Evolutionary conservation across 2,113 vertebrate genomes (phyloP), one percentile per base, ranked within the genome.

Genomic region (Sylvietta virens): DNA sequence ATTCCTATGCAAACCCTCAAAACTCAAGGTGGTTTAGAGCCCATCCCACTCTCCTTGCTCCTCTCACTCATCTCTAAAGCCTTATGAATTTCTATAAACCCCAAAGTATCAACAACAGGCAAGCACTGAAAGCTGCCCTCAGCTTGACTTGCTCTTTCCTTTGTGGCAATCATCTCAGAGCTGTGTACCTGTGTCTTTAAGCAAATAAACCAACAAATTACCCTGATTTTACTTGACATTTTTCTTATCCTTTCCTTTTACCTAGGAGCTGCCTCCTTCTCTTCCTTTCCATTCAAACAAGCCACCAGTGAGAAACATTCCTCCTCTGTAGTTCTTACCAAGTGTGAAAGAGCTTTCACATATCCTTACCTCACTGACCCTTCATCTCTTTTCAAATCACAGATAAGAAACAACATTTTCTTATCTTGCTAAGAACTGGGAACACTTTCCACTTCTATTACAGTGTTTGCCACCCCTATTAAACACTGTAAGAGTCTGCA

Each of bases 371-470:
- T 92, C 90, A 39, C 88, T 67, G 77, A 90, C 72, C 80, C 71
- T 94, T 91, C 67, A 77, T 90, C 62, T 94, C 76, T 86, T 88
- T 81, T 83, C 80, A 79, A 90, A 95, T 92, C 86, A 88, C 65
- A 92, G 85, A 90, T 93, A 92, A 93, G 82, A 72, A 93, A 87
- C 82, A 92, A 84, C 56, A 83, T 95, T 96, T 96, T 78, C 85
- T 94, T 93, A 93, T 90, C 93, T 86, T 79, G 40, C 79, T 88
- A 86, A 86, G 90, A 96, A 91, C 66, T 77, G 44, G 64, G 39
- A 91, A 90, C 26, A 27, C 70, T 82, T 91, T 90, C 64, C 67
- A 83, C 51, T 94, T 90, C 81, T 86, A 58, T 71, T 86, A 62
- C 50, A 91, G 13, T 65, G 83, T 77, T 62, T 66, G 42, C 70